phyloP scores from a whole-genome alignment of 2,113 vertebrate species.

The Centrocercus urophasianus region DNA sequence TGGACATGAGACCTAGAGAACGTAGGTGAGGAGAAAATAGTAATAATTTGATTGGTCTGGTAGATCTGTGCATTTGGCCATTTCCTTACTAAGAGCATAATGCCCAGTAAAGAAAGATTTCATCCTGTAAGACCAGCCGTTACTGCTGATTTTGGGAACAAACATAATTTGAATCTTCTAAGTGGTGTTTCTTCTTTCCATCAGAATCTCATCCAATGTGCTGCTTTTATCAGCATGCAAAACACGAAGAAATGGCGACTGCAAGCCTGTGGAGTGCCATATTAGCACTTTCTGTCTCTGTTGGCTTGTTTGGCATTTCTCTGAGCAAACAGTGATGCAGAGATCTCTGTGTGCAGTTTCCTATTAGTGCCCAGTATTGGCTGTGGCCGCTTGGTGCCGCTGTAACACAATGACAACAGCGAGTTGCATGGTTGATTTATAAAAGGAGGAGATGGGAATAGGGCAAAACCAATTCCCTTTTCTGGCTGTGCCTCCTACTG shows the following conservation, averaged over 20 bases:
- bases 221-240: not conserved
- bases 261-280: not conserved
- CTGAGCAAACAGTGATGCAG: not conserved
- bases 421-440: not conserved
- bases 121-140: not conserved
- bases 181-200: not conserved
- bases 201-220: not conserved
- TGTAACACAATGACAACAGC: not conserved
- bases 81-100: not conserved
- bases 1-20: not conserved
- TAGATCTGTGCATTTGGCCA: not conserved
- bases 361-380: not conserved
- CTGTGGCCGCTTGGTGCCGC: constrained; percentile 11
- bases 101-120: not conserved
- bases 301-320: not conserved
- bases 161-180: not conserved
- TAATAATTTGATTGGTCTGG: not conserved
- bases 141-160: not conserved
- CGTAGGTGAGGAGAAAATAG: not conserved
- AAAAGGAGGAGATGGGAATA: not conserved
- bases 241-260: not conserved
- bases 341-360: not conserved
- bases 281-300: not conserved
- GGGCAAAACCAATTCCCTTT: constrained; percentile 12
- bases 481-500: constrained; percentile 28